phyloP scores from a whole-genome alignment of 1,140 invertebrate genomes.

The Elysia chlorotica region DNA sequence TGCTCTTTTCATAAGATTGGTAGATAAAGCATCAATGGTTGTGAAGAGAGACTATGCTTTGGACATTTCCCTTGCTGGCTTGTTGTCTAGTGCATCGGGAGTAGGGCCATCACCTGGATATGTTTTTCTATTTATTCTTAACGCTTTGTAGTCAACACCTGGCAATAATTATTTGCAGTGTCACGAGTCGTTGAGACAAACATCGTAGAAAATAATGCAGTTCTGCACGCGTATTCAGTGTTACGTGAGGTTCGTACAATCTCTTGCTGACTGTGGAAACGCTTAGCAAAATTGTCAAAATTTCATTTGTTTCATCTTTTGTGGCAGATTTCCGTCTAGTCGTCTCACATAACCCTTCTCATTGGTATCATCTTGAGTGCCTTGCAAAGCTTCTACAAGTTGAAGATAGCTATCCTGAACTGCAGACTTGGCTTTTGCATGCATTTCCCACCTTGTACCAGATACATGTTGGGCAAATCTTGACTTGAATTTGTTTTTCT shows the following conservation, averaged over 20 bases:
- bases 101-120: background rate
- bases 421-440: background rate
- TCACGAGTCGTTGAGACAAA: background rate
- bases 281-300: background rate
- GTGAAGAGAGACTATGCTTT: background rate
- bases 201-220: background rate
- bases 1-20: background rate
- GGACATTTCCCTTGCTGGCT: background rate
- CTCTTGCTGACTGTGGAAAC: background rate
- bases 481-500: background rate
- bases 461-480: background rate
- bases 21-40: background rate
- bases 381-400: background rate
- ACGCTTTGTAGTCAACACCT: background rate
- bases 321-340: background rate
- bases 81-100: background rate
- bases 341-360: background rate
- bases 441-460: background rate
- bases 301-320: background rate
- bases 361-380: background rate
- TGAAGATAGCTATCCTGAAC: background rate
- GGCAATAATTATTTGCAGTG: background rate
- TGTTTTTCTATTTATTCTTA: background rate
- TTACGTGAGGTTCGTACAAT: background rate
- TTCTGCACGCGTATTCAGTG: background rate